Evolutionary conservation across 1,140 invertebrate species (phyloP).

Genomic region (Chlorops oryzae): DNA sequence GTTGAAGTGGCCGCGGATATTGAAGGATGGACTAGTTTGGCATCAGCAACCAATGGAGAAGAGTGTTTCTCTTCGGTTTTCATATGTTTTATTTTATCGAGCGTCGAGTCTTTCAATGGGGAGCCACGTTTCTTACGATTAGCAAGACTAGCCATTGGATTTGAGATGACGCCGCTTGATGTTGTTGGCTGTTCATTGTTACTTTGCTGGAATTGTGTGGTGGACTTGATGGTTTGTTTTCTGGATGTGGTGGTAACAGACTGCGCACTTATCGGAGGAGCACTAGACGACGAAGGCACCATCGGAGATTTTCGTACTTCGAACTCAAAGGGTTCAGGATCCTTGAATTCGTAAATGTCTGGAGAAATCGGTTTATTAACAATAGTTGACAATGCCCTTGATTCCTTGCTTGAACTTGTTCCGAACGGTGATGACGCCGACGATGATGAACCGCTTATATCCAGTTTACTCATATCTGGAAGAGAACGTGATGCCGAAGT

Average conservation of each 20-base stretch:
- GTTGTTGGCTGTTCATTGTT: constrained; percentile 20
- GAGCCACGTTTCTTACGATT: constrained; percentile 40
- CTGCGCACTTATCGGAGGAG: constrained; percentile 9
- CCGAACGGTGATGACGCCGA: constrained; percentile 5
- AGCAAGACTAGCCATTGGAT: constrained; percentile 3
- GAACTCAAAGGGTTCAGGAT: constrained; percentile 79
- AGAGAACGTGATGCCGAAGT: constrained; percentile 30
- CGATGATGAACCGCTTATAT: constrained; percentile 27
- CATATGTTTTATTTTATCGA: constrained; percentile 8
- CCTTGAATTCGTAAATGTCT: constrained; percentile 84
- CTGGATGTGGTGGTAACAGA: constrained; percentile 5
- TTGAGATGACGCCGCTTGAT: constrained; percentile 1
- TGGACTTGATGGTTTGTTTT: constrained; percentile 24
- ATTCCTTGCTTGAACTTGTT: constrained; percentile 32
- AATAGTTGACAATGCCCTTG: constrained; percentile 46
- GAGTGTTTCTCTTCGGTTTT: constrained; percentile 12
- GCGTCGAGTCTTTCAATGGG: constrained; percentile 33
- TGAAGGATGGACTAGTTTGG: constrained; percentile 9
- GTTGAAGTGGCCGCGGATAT: not conserved
- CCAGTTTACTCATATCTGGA: constrained; percentile 44
- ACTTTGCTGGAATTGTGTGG: constrained; percentile 17
- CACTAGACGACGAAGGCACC: constrained; percentile 8
- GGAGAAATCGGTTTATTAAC: constrained; percentile 27
- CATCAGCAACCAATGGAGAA: constrained; percentile 5
- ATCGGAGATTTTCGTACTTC: constrained; percentile 54